phyloP scores from a whole-genome alignment of 2,113 vertebrate genomes.

The Podarcis raffonei region DNA sequence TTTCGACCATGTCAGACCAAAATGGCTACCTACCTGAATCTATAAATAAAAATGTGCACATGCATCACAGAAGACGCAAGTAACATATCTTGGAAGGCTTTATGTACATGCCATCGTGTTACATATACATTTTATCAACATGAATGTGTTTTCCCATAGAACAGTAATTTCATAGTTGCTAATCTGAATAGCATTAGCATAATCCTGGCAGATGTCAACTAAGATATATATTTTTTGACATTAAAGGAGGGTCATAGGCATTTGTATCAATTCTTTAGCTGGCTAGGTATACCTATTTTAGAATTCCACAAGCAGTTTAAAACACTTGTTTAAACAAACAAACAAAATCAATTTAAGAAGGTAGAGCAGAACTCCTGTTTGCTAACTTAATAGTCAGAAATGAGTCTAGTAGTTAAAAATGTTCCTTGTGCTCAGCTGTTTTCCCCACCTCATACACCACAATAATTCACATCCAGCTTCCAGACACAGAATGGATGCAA shows the following conservation, averaged over 20 bases:
- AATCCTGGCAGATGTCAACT: conserved; percentile 38
- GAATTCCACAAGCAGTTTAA: conserved; percentile 26
- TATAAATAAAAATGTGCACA: no score
- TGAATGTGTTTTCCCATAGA: conserved; percentile 32
- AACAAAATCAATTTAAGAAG: neutral
- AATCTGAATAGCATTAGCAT: conserved; percentile 47
- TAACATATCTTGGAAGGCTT: neutral
- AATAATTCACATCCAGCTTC: conserved; percentile 11
- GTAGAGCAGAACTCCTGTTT: conserved; percentile 28
- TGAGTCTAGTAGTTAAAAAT: neutral
- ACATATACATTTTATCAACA: conserved; percentile 50
- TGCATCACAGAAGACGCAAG: neutral
- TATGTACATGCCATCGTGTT: neutral
- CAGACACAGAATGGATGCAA: neutral
- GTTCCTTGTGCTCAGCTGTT: no score
- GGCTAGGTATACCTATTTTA: neutral
- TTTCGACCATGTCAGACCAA: no score
- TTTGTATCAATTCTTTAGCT: neutral
- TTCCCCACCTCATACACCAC: neutral
- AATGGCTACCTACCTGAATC: no score
- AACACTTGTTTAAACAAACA: conserved; percentile 29
- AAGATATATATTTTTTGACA: conserved; percentile 39
- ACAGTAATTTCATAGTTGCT: conserved; percentile 54
- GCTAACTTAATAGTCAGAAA: accelerated
- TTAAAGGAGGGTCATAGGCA: conserved; percentile 27